phyloP scores from a whole-genome alignment of 2,113 vertebrate species.

The Notarius lentiginosus region DNA sequence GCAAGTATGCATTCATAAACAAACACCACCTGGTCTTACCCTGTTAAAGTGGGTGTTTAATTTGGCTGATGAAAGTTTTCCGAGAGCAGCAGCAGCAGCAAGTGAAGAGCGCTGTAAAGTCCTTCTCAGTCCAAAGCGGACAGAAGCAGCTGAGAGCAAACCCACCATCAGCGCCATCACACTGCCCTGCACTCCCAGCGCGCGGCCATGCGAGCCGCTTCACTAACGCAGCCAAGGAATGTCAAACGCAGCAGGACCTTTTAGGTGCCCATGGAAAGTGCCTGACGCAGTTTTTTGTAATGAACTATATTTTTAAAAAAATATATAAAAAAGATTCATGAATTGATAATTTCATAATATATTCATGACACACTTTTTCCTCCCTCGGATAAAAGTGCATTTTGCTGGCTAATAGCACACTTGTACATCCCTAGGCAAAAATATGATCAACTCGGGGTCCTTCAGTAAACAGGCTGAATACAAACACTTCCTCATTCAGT shows the following conservation, averaged over 20 bases:
- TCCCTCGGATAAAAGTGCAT: neutral
- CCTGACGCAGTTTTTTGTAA: neutral
- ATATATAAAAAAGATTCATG: too few species aligned
- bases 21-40: constrained; percentile 44
- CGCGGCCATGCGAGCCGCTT: neutral
- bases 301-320: neutral
- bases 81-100: constrained; percentile 10
- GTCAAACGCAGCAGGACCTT: constrained; percentile 4
- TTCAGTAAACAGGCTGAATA: neutral
- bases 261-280: neutral
- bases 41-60: neutral
- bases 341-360: too few species aligned
- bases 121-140: constrained; percentile 54
- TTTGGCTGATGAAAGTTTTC: neutral
- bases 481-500: neutral
- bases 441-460: neutral
- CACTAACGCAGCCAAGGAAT: neutral
- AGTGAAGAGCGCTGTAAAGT: constrained; percentile 50
- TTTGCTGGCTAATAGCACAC: neutral
- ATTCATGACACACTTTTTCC: too few species aligned
- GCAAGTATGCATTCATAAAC: too few species aligned
- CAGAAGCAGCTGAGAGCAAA: constrained; percentile 62
- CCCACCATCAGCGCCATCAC: constrained; percentile 66
- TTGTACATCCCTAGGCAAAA: neutral
- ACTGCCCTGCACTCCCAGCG: neutral